Evolutionary conservation across 2,113 vertebrate genomes (phyloP).

Genomic region (Amblyopsis rosae): DNA sequence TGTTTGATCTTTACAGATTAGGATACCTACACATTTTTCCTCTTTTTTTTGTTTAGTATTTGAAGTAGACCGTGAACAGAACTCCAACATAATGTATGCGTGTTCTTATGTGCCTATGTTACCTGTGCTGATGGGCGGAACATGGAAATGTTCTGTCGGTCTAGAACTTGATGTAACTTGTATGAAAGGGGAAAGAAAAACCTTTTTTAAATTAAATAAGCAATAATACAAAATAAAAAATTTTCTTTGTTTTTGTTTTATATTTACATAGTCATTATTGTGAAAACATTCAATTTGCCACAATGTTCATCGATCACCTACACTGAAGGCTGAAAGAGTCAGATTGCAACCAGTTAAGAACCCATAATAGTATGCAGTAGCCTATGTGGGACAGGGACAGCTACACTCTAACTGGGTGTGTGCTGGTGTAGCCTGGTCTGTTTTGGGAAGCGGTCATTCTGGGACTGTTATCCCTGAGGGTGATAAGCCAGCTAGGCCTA

Average conservation of each 20-base stretch:
- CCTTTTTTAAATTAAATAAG: slow-evolving; percentile 74
- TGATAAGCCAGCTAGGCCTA: slow-evolving; percentile 31
- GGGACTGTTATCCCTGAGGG: slow-evolving; percentile 9
- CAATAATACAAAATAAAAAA: slow-evolving; percentile 61
- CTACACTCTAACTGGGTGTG: background rate
- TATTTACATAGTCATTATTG: background rate
- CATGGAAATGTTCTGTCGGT: slow-evolving; percentile 67
- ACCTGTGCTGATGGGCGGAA: slow-evolving; percentile 61
- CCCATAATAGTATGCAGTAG: too few relatives aligned
- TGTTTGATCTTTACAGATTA: slow-evolving; percentile 38
- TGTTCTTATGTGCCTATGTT: slow-evolving; percentile 72
- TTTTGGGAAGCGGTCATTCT: background rate
- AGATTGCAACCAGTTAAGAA: too few relatives aligned
- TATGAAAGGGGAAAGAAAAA: slow-evolving; percentile 50
- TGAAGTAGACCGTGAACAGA: slow-evolving; percentile 51
- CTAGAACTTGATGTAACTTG: slow-evolving; percentile 72
- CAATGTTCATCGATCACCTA: background rate
- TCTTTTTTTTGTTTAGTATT: slow-evolving; percentile 50
- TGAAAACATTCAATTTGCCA: background rate
- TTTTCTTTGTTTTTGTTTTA: slow-evolving; percentile 16
- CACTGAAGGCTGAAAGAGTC: too few relatives aligned
- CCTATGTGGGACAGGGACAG: too few relatives aligned
- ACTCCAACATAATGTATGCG: slow-evolving; percentile 54
- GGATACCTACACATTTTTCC: slow-evolving; percentile 2
- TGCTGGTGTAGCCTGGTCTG: background rate